These are phyloP conservation scores for Anarhynchus alexandrinus DNA, from an alignment of 2,113 vertebrate species.

Conservation along the genomic window DNA sequence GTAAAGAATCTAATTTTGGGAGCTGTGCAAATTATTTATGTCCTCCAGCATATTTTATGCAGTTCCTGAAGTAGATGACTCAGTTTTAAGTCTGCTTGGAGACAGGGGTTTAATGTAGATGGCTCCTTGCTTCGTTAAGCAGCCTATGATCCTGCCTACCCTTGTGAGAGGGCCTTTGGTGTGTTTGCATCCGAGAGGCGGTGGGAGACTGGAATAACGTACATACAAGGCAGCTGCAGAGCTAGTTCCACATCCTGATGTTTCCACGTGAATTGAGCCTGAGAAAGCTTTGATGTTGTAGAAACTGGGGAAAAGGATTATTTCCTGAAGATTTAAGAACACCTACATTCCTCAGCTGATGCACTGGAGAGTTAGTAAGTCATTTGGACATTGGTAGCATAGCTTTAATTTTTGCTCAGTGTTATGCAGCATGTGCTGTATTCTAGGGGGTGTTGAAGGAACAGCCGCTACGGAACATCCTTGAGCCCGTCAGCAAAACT, in stretches of 20 bases:
- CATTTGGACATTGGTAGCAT: background rate
- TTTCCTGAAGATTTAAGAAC: background rate
- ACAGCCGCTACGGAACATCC: background rate
- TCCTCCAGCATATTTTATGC: slow-evolving; percentile 22
- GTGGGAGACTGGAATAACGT: background rate
- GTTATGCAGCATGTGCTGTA: background rate
- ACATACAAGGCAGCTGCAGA: background rate
- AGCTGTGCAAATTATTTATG: slow-evolving; percentile 10
- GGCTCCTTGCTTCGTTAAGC: background rate
- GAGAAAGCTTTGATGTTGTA: background rate
- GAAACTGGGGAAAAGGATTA: background rate
- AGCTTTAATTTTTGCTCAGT: background rate
- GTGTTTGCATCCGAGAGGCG: background rate
- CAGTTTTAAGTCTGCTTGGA: slow-evolving; percentile 20
- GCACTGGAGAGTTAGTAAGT: background rate
- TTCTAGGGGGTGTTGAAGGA: background rate
- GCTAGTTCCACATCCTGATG: background rate
- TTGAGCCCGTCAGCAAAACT: background rate
- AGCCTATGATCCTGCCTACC: background rate
- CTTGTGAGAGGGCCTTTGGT: background rate
- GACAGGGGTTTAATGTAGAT: background rate
- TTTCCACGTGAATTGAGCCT: background rate
- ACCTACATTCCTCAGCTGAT: background rate
- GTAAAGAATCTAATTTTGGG: background rate
- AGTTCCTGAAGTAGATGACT: background rate